Evolutionary conservation across 2,797 vertebrate species (phyloP), one percentile per base, ranked within the genome.

Genomic region (Coilia nasus): DNA sequence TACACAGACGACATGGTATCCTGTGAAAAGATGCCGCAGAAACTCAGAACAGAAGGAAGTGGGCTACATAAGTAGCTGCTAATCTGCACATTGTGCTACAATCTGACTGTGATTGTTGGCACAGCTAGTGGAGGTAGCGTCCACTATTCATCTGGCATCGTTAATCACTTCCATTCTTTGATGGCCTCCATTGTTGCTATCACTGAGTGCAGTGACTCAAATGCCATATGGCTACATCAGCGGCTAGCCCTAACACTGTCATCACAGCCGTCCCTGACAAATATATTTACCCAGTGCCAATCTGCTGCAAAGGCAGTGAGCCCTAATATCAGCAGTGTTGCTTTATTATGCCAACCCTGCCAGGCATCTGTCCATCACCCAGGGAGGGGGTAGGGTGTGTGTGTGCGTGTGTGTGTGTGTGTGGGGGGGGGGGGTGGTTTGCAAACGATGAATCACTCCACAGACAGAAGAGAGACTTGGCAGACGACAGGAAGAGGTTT

Each of bases 401-500:
- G 57, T 60, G 57, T 54, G 50, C 14, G 50, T 54, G 56, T 59
- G 56, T 15, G 14, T 15, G 56, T 59, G 56, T 17, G 64, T 31
- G 64, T 9, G 2, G 4, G 25, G 25, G 25, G 11, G 25, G 25
- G 67, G 3, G 67, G 1, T 17, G 28, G 28, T 14, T 75, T 35
- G 67, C 28, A 31, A 75, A 35, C 12, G 28, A 75, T 75, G 67
- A 75, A 75, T 75, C 67, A 75, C 67, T 75, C 3, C 67, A 17
- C 28, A 11, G 31, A 35, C 67, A 75, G 67, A 75, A 31, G 28
- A 28, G 28, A 75, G 28, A 67, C 64, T 67, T 67, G 64, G 25
- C 64, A 67, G 64, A 67, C 23, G 64, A 28, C 64, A 67, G 64
- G 64, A 75, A 31, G 64, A 25, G 25, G 62, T 23, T 67, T 67